phyloP scores from a whole-genome alignment of 2,797 vertebrate species.

The Sylvilagus floridanus region DNA sequence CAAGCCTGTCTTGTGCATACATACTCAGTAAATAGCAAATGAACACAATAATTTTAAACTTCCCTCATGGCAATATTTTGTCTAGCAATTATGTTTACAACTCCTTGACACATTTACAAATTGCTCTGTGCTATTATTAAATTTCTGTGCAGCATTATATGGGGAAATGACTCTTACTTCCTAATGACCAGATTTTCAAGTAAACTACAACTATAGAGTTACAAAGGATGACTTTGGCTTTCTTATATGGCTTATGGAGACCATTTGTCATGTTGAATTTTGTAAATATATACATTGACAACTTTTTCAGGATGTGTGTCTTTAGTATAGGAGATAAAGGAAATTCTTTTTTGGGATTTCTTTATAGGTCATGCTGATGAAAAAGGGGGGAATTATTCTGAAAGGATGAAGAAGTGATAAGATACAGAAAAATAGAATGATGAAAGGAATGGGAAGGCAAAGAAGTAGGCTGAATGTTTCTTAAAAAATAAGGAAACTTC shows the following conservation, averaged over 20 bases:
- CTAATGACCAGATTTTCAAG: neutral
- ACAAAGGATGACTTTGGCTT: neutral
- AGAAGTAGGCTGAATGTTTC: neutral
- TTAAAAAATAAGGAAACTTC: conserved; percentile 58
- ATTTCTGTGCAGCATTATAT: neutral
- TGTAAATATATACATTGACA: neutral
- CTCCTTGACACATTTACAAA: conserved; percentile 48
- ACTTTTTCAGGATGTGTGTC: neutral
- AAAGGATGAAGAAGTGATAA: neutral
- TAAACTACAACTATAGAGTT: neutral
- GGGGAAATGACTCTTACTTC: neutral
- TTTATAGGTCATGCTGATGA: conserved; percentile 5
- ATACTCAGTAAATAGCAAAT: conserved; percentile 32
- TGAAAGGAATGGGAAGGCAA: neutral
- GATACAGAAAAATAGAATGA: conserved; percentile 17
- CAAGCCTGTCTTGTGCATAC: neutral
- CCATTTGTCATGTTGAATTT: neutral
- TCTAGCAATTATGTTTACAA: conserved; percentile 25
- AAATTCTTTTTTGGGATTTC: conserved; percentile 44
- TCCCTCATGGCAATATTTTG: conserved; percentile 28
- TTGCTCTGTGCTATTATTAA: conserved; percentile 22
- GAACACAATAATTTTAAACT: conserved; percentile 24
- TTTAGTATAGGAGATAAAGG: neutral
- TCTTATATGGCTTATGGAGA: conserved; percentile 28
- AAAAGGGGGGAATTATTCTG: neutral